phyloP scores from a whole-genome alignment of 2,888 invertebrate genomes.

The Melipona beecheii region DNA sequence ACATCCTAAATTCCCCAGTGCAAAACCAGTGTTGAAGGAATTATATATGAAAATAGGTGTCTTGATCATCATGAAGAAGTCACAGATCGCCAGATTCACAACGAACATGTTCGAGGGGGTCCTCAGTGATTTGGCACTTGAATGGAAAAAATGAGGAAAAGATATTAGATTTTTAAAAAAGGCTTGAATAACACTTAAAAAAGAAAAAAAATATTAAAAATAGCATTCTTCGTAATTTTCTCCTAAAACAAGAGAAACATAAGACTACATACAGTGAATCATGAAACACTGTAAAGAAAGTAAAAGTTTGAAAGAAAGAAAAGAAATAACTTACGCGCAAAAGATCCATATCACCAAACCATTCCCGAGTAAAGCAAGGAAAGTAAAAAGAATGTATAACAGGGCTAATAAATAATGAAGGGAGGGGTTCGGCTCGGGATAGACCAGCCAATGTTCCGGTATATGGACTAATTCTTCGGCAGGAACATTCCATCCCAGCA shows the following conservation, averaged over 20 bases:
- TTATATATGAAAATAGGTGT: constrained; percentile 94
- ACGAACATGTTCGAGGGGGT: constrained; percentile 94
- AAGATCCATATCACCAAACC: constrained; percentile 95
- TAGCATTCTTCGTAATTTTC: too few species aligned
- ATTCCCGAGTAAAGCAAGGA: constrained; percentile 91
- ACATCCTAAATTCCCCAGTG: constrained; percentile 90
- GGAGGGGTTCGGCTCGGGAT: constrained; percentile 92
- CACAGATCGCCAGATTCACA: constrained; percentile 92
- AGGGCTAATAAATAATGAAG: constrained; percentile 92
- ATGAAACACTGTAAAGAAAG: not conserved
- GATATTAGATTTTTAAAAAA: not conserved
- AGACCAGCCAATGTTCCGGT: constrained; percentile 90
- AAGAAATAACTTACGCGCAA: constrained; percentile 87
- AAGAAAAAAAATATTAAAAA: not conserved
- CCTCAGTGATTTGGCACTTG: constrained; percentile 89
- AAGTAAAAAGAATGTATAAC: constrained; percentile 90
- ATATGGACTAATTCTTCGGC: constrained; percentile 91
- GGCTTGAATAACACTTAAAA: not conserved
- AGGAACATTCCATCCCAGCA: constrained; percentile 91
- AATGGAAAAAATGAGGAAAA: not conserved
- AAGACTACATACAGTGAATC: too few species aligned
- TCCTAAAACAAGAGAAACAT: too few species aligned
- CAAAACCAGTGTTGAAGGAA: constrained; percentile 91
- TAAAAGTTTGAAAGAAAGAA: not conserved
- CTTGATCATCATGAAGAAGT: constrained; percentile 95